Evolutionary conservation across 35 echinoderm and acorn worm genomes (phyloP).

Genomic region (Amphiura filiformis): DNA sequence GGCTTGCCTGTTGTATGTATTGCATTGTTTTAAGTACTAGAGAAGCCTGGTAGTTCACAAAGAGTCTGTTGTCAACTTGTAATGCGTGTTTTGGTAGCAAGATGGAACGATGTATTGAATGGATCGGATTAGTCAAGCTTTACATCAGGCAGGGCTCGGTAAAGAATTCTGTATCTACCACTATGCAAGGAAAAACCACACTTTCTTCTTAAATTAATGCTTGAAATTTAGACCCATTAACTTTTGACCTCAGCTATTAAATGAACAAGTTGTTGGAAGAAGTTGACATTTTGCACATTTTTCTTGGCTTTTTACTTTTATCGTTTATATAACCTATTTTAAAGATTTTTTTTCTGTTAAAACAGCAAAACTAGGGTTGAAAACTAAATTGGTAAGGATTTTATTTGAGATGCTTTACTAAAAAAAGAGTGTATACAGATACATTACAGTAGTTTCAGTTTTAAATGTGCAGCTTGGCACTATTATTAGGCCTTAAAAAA

Average conservation of each 20-base stretch:
- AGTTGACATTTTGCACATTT: no score
- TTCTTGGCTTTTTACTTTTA: no score
- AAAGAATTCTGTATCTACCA: not conserved
- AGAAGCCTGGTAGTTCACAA: not conserved
- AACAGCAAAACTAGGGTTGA: no score
- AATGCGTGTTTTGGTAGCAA: not conserved
- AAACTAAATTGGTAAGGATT: no score
- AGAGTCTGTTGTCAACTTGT: not conserved
- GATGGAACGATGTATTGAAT: not conserved
- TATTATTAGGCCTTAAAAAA: no score
- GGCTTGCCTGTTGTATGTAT: not conserved
- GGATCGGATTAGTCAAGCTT: not conserved
- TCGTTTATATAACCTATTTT: no score
- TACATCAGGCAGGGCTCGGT: not conserved
- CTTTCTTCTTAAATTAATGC: not conserved
- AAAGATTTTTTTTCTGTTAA: no score
- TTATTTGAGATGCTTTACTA: no score
- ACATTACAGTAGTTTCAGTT: no score
- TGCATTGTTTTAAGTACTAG: slow-evolving; percentile 6
- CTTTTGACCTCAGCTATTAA: not conserved
- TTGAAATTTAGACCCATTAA: not conserved
- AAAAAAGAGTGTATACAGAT: no score
- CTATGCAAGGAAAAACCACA: not conserved
- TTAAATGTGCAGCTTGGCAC: no score
- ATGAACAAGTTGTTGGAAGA: not conserved